Percentiles rank a stretch among this genome's conserved stretches.
phyloP scores from a whole-genome alignment of 2,797 vertebrate species.

The Tiaroga cobitis region DNA sequence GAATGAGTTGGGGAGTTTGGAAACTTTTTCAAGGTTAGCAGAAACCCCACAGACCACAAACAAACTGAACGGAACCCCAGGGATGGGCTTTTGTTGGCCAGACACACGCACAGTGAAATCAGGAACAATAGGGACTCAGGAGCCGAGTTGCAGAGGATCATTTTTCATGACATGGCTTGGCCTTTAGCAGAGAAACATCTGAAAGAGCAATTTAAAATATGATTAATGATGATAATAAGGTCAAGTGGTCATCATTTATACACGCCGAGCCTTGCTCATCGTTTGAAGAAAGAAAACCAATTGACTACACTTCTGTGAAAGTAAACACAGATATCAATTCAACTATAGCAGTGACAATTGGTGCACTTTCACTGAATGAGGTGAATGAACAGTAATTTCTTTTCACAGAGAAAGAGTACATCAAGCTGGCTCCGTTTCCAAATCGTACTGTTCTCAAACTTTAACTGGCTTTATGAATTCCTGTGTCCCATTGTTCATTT shows the following conservation, averaged over 20 bases:
- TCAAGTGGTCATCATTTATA: conserved; percentile 59
- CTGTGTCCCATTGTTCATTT: background rate
- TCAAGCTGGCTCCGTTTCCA: background rate
- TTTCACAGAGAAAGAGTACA: background rate
- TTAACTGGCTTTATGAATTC: background rate
- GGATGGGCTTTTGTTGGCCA: conserved; percentile 44
- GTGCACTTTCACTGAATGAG: background rate
- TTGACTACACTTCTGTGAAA: background rate
- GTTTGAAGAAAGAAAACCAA: conserved; percentile 9
- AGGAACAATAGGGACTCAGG: conserved; percentile 55
- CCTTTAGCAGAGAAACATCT: conserved; percentile 53
- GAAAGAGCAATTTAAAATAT: conserved; percentile 52
- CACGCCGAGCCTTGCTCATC: background rate
- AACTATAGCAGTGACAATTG: background rate
- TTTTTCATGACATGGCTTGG: conserved; percentile 56
- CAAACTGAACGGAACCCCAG: conserved; percentile 37
- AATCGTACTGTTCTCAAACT: background rate
- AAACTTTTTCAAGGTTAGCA: conserved; percentile 54
- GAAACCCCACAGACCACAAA: conserved; percentile 36
- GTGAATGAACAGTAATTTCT: background rate
- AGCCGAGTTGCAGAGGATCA: conserved; percentile 44
- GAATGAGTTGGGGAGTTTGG: conserved; percentile 29
- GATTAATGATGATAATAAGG: conserved; percentile 62
- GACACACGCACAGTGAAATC: conserved; percentile 46
- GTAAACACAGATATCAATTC: conserved; percentile 40